Evolutionary conservation across 2,113 vertebrate genomes (phyloP), one percentile per base, ranked within the genome.

Genomic region (Vulpes vulpes): DNA sequence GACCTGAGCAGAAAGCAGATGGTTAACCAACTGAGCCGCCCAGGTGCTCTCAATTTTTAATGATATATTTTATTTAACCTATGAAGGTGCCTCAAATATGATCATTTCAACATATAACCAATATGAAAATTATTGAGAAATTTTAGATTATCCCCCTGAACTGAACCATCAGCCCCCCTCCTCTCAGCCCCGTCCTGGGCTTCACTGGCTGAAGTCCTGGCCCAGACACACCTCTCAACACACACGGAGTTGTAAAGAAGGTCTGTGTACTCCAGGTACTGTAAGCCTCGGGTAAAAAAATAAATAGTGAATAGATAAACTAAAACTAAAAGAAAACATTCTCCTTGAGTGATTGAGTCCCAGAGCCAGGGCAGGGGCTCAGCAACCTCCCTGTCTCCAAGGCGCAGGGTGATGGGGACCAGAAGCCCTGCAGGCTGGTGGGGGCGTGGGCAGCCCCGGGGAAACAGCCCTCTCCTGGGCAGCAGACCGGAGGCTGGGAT

Each of bases 371-470:
- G 32, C 30, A 49, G 84, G 51, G 53, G 23, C 62, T 59, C 51
- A 16, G 60, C 38, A 9, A 9, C 73, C 51, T 25, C 20, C 62
- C 43, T 80, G 51, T 49, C 53, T 11, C 0, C 2, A n/a, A n/a
- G 11, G 49, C 1, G 0, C 25, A 8, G 74, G 17, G 69, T 4
- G n/a, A 51, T 0, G 0, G 25, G 8, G 74, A 4, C 17, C 38
- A 7, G 60, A 57, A 60, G 23, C 85, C 49, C 23, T 49, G 2
- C 19, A 62, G 35, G 59, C 83, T n/a, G 3, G 0, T 0, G 14
- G 35, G 62, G 7, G 74, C 32, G 32, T 2, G 10, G 23, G n/a
- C 11, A 5, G 25, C 30, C 32, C 35, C 1, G 0, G 23, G 49
- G 55, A 35, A 65, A 80, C n/a, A 6, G n/a, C 3, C 57, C 62